Evolutionary conservation across 2,888 invertebrate genomes (phyloP), one percentile per base, ranked within the genome.

Genomic region (Phragmatobia fuliginosa): DNA sequence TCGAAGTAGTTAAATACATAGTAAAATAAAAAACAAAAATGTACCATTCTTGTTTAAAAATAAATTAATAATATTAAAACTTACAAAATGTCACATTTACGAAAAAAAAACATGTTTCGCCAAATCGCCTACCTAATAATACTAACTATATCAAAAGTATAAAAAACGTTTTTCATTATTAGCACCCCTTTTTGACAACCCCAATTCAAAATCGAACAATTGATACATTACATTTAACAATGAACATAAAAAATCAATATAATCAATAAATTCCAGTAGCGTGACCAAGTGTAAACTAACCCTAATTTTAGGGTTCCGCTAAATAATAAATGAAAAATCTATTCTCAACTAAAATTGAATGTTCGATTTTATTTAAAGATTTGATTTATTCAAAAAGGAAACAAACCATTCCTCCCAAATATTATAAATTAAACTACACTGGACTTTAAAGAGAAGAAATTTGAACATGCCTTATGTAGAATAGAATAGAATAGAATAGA

Each of bases 151-250:
- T 28, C 56, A 56, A 56, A 56, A 28, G 2, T 56, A 28, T 36
- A 33, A 41, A 38, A 66, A 33, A 61, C 28, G 5, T 21, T 8
- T 31, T 28, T 25, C n/a, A 38, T 65, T 61, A 38, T 32, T 36
- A 58, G 41, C 60, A 59, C 33, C 70, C 82, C 74, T 82, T 82
- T 83, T 84, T 71, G 66, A 77, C 86, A 87, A 87, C 87, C 87
- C 86, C 85, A 85, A 84, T 80, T 31, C 69, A 68, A 78, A 74
- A 73, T 72, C 62, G 79, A 79, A 83, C 83, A 81, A 80, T 79
- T 72, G 77, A 62, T 66, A 73, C 75, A 75, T 77, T 77, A 69
- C 38, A 62, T 58, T 73, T 59, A 45, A 83, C 83, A 83, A 86
- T 78, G 62, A 75, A 68, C 69, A 62, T 28, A 66, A 62, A 70